Percentiles rank a stretch among this genome's conserved stretches.
Evolutionary conservation across 2,113 vertebrate species (phyloP).

Genomic region (Rallus limicola): DNA sequence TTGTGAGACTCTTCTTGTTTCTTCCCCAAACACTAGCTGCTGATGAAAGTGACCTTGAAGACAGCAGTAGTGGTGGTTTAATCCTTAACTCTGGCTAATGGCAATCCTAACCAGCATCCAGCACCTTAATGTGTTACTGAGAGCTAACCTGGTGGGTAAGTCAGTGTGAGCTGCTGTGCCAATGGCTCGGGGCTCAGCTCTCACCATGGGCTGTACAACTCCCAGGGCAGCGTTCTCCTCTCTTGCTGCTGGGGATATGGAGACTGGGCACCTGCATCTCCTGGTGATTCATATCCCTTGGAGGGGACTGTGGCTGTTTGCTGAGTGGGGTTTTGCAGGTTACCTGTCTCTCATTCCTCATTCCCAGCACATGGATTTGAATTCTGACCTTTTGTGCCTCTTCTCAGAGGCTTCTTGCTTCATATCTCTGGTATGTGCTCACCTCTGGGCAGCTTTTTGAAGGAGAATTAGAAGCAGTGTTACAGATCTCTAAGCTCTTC

Average conservation of each 20-base stretch:
- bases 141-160: not conserved
- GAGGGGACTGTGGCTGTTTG: not conserved
- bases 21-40: not conserved
- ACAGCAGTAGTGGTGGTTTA: not conserved
- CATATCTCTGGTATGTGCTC: not conserved
- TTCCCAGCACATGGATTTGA: not conserved
- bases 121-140: not conserved
- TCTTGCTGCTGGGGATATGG: not conserved
- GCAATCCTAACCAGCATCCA: not conserved
- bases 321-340: not conserved
- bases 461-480: not conserved
- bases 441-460: not conserved
- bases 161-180: not conserved
- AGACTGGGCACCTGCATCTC: not conserved
- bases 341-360: rapidly evolving
- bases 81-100: constrained; percentile 21
- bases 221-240: not conserved
- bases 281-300: not conserved
- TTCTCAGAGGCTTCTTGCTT: not conserved
- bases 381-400: not conserved
- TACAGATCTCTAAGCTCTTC: not conserved
- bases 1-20: not conserved
- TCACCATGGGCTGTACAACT: rapidly evolving
- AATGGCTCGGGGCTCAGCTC: not conserved
- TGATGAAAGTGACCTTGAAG: not conserved